A percentile compares a stretch with the other conserved stretches of the same genome.
These are phyloP conservation scores for Sardinella longiceps DNA, from an alignment of 2,797 vertebrate species.

Conservation along the genomic window DNA sequence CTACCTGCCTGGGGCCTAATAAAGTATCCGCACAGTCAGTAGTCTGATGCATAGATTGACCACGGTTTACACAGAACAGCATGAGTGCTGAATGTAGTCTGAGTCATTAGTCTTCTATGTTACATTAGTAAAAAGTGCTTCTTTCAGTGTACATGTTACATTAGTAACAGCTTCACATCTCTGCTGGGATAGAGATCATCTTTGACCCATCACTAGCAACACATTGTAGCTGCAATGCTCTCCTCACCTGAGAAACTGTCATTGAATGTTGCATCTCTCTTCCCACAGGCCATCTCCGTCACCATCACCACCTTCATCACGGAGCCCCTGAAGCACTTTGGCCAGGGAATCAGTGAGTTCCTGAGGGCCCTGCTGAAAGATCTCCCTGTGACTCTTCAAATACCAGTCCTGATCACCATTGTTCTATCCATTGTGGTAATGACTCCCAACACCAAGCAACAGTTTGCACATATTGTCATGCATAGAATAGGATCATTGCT, in stretches of 20 bases:
- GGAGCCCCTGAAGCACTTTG: conserved; percentile 90
- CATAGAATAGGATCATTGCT: not conserved
- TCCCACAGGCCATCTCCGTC: conserved; percentile 82
- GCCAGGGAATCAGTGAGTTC: conserved; percentile 89
- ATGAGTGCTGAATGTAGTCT: too few relatives aligned
- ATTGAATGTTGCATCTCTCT: conserved; percentile 33
- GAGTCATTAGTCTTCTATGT: too few relatives aligned
- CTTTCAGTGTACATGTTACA: not conserved
- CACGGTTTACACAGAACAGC: too few relatives aligned
- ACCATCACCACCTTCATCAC: conserved; percentile 90
- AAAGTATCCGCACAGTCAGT: too few relatives aligned
- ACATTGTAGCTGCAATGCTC: too few relatives aligned
- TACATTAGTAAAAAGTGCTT: not conserved
- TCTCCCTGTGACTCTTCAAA: conserved; percentile 84
- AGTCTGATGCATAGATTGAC: too few relatives aligned
- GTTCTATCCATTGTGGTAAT: conserved; percentile 79
- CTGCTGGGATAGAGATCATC: not conserved
- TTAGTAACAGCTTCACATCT: not conserved
- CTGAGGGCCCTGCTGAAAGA: conserved; percentile 89
- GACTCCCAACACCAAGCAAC: not conserved
- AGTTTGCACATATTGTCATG: not conserved
- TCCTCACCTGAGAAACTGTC: not conserved
- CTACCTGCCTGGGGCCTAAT: too few relatives aligned
- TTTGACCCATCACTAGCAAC: too few relatives aligned
- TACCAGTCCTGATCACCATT: conserved; percentile 82